A percentile compares a stretch with the other conserved stretches of the same genome.
phyloP scores from a whole-genome alignment of 2,797 vertebrate species.

The Epinephelus coioides region DNA sequence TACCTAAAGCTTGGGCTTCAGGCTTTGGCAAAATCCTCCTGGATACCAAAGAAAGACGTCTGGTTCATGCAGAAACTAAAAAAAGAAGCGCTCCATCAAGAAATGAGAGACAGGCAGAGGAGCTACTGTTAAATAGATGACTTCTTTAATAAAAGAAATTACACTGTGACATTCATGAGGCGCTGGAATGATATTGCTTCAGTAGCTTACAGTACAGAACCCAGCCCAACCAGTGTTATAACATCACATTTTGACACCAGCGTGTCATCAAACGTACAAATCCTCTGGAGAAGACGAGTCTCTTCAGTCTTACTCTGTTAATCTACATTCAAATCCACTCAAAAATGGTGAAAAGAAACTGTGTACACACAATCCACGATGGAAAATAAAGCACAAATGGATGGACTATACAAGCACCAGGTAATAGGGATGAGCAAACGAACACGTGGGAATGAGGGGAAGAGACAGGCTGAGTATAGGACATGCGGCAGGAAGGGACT shows the following conservation, averaged over 20 bases:
- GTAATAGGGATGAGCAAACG: conserved; percentile 28
- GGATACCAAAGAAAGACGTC: conserved; percentile 17
- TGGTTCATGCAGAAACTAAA: neutral
- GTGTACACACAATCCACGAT: conserved; percentile 55
- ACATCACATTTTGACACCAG: conserved; percentile 26
- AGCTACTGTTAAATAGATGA: conserved; percentile 75
- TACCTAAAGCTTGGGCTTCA: conserved; percentile 47
- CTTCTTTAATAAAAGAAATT: conserved; percentile 80
- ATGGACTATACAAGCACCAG: conserved; percentile 51
- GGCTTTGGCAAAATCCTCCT: conserved; percentile 14
- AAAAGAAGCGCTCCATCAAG: neutral
- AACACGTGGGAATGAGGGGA: conserved; percentile 34
- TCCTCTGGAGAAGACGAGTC: neutral
- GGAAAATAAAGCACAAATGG: conserved; percentile 34
- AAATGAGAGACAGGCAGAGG: conserved; percentile 33
- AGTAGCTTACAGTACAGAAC: conserved; percentile 70
- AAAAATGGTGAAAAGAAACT: conserved; percentile 43
- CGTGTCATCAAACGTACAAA: conserved; percentile 31
- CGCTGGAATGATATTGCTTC: conserved; percentile 72
- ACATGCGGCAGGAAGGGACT: conserved; percentile 51
- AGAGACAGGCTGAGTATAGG: conserved; percentile 31
- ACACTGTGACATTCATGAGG: conserved; percentile 67
- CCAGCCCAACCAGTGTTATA: conserved; percentile 42
- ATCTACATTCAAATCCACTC: conserved; percentile 69
- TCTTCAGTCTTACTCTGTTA: conserved; percentile 12